Percentiles rank a stretch among this genome's conserved stretches.
Evolutionary conservation across 1,140 invertebrate species (phyloP).

Genomic region (Zaprionus capensis): DNA sequence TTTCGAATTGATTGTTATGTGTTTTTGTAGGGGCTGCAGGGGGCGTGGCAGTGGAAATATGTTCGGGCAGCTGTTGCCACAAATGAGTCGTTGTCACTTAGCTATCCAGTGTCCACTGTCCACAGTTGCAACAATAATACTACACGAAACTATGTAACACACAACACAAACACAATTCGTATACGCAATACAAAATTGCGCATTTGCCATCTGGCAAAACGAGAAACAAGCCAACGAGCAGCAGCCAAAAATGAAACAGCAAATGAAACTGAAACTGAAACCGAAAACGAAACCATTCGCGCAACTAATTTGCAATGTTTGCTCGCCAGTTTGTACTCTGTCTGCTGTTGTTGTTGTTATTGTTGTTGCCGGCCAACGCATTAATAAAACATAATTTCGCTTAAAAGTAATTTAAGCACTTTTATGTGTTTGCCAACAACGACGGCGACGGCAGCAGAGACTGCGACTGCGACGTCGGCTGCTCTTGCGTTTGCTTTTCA

Average conservation of each 20-base stretch:
- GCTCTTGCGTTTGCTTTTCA: constrained; percentile 71
- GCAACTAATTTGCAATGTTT: constrained; percentile 54
- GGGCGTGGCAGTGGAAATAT: constrained; percentile 38
- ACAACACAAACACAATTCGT: constrained; percentile 6
- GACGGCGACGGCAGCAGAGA: constrained; percentile 14
- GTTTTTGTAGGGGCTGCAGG: constrained; percentile 16
- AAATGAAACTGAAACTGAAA: constrained; percentile 35
- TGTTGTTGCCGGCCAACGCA: constrained; percentile 44
- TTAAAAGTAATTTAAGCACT: constrained; percentile 81
- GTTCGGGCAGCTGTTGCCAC: constrained; percentile 45
- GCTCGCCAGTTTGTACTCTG: constrained; percentile 24
- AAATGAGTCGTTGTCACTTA: constrained; percentile 56
- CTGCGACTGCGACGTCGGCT: constrained; percentile 17
- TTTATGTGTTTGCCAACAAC: constrained; percentile 74
- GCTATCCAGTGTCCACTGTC: neutral
- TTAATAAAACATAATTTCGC: constrained; percentile 82
- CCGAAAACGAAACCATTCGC: constrained; percentile 30
- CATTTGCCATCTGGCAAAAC: constrained; percentile 28
- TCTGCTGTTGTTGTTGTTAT: constrained; percentile 7
- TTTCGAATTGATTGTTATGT: constrained; percentile 47
- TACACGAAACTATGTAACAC: constrained; percentile 5
- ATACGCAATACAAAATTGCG: constrained; percentile 47
- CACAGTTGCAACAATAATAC: constrained; percentile 20
- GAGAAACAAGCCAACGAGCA: constrained; percentile 11
- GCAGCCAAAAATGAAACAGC: constrained; percentile 28